A percentile compares a stretch with the other conserved stretches of the same genome.
These are phyloP conservation scores for Tiliacea citrago DNA, from an alignment of 2,888 invertebrate species.

Conservation along the genomic window DNA sequence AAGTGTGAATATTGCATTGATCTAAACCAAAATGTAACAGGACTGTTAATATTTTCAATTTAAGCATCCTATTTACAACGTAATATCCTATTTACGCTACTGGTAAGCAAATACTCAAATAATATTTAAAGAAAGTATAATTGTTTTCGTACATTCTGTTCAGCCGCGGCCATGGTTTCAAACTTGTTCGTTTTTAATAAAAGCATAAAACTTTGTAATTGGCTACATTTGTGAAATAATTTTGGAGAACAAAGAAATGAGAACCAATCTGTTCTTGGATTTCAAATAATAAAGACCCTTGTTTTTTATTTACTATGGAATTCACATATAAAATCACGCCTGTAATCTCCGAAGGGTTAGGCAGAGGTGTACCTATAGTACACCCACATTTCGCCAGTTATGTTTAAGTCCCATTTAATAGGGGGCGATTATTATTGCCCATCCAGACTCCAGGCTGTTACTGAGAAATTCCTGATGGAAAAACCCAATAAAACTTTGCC, in stretches of 20 bases:
- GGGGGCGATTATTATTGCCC: no score
- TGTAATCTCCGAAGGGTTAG: no score
- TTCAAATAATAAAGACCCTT: neutral
- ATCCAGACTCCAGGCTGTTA: no score
- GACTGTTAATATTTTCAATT: neutral
- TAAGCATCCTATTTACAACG: neutral
- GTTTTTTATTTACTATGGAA: neutral
- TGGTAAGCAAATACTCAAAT: neutral
- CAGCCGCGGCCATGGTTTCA: constrained; percentile 3
- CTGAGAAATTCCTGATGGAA: no score
- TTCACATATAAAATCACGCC: no score
- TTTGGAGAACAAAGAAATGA: constrained; percentile 22
- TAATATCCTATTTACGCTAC: neutral
- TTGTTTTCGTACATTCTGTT: constrained; percentile 15
- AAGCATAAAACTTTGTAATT: constrained; percentile 35
- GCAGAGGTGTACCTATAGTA: no score
- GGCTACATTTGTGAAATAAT: constrained; percentile 28
- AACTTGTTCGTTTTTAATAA: constrained; percentile 28
- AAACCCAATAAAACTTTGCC: no score
- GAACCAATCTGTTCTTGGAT: constrained; percentile 1
- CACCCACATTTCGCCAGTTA: no score
- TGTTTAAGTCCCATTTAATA: no score
- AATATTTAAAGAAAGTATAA: constrained; percentile 6
- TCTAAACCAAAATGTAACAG: neutral
- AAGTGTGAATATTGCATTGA: no score